Conservation (phyloP, 2,113 vertebrate species). For the Tragelaphus scriptus region DNA sequence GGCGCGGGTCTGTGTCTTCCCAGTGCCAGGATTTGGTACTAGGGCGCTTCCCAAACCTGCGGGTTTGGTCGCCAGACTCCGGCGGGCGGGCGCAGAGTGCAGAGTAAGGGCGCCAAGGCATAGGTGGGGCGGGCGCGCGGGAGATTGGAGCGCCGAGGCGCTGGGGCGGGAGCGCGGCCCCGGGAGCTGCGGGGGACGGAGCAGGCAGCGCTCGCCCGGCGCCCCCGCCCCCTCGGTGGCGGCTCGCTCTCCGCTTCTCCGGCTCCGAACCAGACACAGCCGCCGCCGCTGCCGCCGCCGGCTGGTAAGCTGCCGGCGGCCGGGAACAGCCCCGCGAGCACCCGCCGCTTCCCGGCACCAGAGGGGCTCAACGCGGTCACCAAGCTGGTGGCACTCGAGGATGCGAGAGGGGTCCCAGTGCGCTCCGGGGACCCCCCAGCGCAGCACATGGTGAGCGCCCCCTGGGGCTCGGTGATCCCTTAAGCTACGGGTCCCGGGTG, state of each 20-base stretch:
- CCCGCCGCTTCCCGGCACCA: neutral
- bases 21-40: neutral
- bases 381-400: neutral
- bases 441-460: conserved; percentile 18
- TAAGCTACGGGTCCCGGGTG: neutral
- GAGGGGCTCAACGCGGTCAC: neutral
- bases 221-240: neutral
- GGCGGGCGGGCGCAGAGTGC: neutral
- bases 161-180: neutral
- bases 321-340: neutral
- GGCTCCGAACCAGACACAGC: neutral
- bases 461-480: neutral
- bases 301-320: neutral
- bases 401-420: neutral
- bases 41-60: too few relatives aligned
- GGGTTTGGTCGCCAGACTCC: too few relatives aligned
- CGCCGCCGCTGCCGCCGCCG: too few relatives aligned
- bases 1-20: neutral
- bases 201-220: neutral
- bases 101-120: neutral
- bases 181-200: neutral
- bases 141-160: neutral
- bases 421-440: neutral
- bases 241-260: neutral
- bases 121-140: neutral